Conservation (phyloP, 2,113 vertebrate genomes). For the Tragulus kanchil region DNA sequence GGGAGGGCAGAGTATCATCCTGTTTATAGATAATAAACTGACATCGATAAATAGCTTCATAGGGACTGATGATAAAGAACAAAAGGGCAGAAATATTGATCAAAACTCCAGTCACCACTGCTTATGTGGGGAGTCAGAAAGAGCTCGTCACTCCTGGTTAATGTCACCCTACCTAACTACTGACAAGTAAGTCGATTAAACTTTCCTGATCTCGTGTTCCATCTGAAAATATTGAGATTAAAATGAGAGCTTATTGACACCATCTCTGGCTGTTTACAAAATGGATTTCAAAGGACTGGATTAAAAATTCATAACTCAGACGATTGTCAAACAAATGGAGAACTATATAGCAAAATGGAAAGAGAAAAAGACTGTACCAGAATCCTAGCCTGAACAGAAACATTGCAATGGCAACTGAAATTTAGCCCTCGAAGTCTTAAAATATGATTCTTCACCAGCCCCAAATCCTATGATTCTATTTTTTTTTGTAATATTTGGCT, state of each 20-base stretch:
- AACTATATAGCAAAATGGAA: background rate
- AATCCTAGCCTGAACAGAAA: background rate
- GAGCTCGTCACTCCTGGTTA: background rate
- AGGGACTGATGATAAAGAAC: background rate
- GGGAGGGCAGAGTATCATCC: background rate
- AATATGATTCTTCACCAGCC: background rate
- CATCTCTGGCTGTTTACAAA: slow-evolving; percentile 3
- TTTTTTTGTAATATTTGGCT: background rate
- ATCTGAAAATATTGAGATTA: slow-evolving; percentile 34
- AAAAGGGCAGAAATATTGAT: slow-evolving; percentile 20
- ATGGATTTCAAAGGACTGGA: background rate
- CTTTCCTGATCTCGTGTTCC: background rate
- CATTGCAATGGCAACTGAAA: fast-evolving
- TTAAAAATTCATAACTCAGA: background rate
- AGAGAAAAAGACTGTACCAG: background rate
- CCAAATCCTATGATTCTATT: background rate
- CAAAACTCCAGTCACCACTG: background rate
- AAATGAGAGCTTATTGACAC: slow-evolving; percentile 2
- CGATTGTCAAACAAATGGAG: background rate
- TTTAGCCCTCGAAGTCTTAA: background rate
- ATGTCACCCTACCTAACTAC: background rate
- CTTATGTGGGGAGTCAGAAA: background rate
- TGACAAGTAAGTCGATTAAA: background rate
- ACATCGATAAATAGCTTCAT: slow-evolving; percentile 13
- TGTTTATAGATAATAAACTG: background rate